Evolutionary conservation across 2,797 vertebrate genomes (phyloP).

Genomic region (Pelobates cultripes): DNA sequence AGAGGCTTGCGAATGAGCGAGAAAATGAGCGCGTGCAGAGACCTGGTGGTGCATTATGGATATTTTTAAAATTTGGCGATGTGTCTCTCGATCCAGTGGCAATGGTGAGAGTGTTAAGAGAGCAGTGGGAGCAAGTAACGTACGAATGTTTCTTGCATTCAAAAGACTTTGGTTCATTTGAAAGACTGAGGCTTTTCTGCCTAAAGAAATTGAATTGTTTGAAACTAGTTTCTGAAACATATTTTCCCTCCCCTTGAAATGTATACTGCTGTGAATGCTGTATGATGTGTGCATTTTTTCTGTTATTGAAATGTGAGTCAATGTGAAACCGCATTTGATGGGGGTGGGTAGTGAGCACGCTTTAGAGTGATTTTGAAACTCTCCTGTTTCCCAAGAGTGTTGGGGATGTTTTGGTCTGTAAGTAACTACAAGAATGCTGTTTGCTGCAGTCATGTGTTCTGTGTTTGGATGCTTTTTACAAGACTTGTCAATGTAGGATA

Average conservation of each 20-base stretch:
- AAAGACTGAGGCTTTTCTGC: constrained; percentile 75
- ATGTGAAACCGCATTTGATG: constrained; percentile 81
- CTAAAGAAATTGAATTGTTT: constrained; percentile 57
- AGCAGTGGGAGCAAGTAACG: constrained; percentile 81
- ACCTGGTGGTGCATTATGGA: constrained; percentile 87
- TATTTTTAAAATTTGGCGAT: constrained; percentile 82
- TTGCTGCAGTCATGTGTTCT: constrained; percentile 92
- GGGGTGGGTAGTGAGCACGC: constrained; percentile 85
- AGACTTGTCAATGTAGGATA: constrained; percentile 98
- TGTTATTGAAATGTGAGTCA: constrained; percentile 87
- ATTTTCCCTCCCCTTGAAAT: constrained; percentile 65
- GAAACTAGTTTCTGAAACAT: constrained; percentile 75
- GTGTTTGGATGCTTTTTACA: constrained; percentile 95
- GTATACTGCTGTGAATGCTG: constrained; percentile 95
- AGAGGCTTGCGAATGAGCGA: constrained; percentile 93
- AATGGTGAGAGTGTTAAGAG: constrained; percentile 93
- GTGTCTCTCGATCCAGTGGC: constrained; percentile 92
- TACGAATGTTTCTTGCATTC: constrained; percentile 86
- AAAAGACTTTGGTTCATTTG: constrained; percentile 82
- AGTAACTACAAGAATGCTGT: constrained; percentile 83
- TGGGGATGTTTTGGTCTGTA: constrained; percentile 83
- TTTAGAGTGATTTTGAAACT: constrained; percentile 77
- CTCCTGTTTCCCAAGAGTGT: constrained; percentile 82
- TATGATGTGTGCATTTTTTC: constrained; percentile 87
- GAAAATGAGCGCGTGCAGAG: constrained; percentile 90